Percentiles rank a stretch among this genome's conserved stretches.
phyloP scores from a whole-genome alignment of 1,140 invertebrate genomes.

The Gonatopus flavifemur region DNA sequence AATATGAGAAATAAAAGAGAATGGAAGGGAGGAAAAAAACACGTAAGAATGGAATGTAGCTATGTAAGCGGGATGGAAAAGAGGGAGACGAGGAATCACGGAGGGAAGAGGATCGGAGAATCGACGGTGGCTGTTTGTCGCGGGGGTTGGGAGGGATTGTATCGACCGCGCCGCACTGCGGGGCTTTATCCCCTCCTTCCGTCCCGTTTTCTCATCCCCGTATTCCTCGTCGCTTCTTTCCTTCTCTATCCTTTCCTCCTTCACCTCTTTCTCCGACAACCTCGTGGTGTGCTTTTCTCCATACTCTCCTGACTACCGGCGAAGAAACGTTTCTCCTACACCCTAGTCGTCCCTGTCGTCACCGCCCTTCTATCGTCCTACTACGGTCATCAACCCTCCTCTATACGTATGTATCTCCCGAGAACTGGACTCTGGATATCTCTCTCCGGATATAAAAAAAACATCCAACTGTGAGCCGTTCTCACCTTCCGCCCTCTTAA shows the following conservation, averaged over 20 bases:
- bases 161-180: conserved; percentile 60
- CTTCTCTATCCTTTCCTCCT: background rate
- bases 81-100: background rate
- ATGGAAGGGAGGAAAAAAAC: background rate
- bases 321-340: no score
- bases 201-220: conserved; percentile 5
- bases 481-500: no score
- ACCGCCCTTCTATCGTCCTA: no score
- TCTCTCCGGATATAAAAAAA: no score
- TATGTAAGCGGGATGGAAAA: background rate
- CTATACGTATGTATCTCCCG: no score
- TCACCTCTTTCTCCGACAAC: no score
- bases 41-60: background rate
- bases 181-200: conserved; percentile 54
- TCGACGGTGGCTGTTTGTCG: conserved; percentile 9
- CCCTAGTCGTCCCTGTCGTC: no score
- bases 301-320: no score
- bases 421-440: no score
- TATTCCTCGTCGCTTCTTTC: conserved; percentile 5
- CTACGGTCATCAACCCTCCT: no score
- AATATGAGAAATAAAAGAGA: background rate
- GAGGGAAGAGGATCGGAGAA: conserved; percentile 6
- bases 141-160: conserved; percentile 39
- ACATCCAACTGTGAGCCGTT: no score
- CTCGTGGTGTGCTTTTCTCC: no score